Conservation (phyloP, 1,140 invertebrate species). For the Brachionus angularis region DNA sequence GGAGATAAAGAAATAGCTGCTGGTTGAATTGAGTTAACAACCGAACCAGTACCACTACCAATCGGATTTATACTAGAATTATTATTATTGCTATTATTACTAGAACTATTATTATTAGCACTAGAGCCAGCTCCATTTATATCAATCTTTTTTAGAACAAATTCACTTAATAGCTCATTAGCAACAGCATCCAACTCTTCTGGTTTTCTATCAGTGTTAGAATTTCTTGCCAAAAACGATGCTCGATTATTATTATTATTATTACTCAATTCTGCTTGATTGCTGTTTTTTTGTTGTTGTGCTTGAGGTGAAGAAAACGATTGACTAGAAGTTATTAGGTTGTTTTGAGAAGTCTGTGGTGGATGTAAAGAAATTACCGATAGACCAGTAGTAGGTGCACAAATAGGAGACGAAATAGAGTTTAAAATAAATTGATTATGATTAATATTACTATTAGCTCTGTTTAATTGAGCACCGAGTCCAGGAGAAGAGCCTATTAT, state of each 20-base stretch:
- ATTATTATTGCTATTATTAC: too few species aligned
- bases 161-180: slow-evolving; percentile 34
- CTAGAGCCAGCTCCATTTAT: neutral
- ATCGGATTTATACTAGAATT: neutral
- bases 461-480: neutral
- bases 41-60: slow-evolving; percentile 1
- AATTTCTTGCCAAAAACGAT: slow-evolving; percentile 12
- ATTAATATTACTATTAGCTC: neutral
- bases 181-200: slow-evolving; percentile 42
- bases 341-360: too few species aligned
- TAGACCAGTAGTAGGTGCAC: slow-evolving; percentile 13
- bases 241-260: neutral
- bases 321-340: slow-evolving; percentile 41
- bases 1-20: slow-evolving; percentile 32
- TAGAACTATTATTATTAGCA: neutral
- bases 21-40: neutral
- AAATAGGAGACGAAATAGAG: slow-evolving; percentile 26
- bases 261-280: neutral
- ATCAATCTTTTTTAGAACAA: slow-evolving; percentile 34
- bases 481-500: too few species aligned
- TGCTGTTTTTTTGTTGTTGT: neutral
- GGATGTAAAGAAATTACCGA: slow-evolving; percentile 19
- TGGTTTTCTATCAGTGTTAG: slow-evolving; percentile 23
- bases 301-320: slow-evolving; percentile 34
- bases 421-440: slow-evolving; percentile 8